These are phyloP conservation scores for Nebria salina DNA, from an alignment of 2,888 invertebrate genomes.

Conservation along the genomic window DNA sequence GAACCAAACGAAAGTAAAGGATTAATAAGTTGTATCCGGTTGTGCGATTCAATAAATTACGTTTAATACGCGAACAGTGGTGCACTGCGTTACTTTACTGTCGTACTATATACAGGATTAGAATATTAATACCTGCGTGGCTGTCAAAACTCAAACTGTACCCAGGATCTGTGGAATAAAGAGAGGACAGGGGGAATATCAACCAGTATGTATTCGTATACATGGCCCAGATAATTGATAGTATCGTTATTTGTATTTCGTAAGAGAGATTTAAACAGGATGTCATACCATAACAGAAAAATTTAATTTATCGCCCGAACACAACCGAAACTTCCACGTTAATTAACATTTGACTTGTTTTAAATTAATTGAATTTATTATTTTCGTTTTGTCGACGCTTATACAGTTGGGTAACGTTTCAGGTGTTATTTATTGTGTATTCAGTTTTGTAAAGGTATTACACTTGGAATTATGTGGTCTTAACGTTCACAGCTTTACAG, in stretches of 20 bases:
- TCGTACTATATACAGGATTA: slow-evolving; percentile 12
- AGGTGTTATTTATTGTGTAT: neutral
- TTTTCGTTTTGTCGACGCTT: slow-evolving; percentile 13
- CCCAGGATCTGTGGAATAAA: neutral
- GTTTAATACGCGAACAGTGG: slow-evolving; percentile 18
- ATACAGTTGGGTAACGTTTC: neutral
- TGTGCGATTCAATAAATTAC: slow-evolving; percentile 40
- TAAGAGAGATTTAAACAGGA: slow-evolving; percentile 31
- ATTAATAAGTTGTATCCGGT: slow-evolving; percentile 43
- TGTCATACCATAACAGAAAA: slow-evolving; percentile 3
- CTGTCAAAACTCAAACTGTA: slow-evolving; percentile 13
- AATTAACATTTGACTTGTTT: slow-evolving; percentile 8
- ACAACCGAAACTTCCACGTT: neutral
- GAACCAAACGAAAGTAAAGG: slow-evolving; percentile 16
- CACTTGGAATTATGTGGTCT: neutral
- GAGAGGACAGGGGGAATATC: neutral
- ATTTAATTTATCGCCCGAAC: slow-evolving; percentile 14
- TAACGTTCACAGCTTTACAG: too few relatives aligned
- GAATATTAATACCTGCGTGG: slow-evolving; percentile 15
- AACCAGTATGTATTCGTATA: neutral
- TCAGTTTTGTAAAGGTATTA: neutral
- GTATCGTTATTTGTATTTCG: slow-evolving; percentile 38
- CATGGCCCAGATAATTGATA: slow-evolving; percentile 19
- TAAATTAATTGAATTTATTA: slow-evolving; percentile 21
- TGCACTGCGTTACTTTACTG: neutral